Base-by-base conservation (phyloP, 2,797 vertebrate species). In the Paedocypris micromegethes region DNA sequence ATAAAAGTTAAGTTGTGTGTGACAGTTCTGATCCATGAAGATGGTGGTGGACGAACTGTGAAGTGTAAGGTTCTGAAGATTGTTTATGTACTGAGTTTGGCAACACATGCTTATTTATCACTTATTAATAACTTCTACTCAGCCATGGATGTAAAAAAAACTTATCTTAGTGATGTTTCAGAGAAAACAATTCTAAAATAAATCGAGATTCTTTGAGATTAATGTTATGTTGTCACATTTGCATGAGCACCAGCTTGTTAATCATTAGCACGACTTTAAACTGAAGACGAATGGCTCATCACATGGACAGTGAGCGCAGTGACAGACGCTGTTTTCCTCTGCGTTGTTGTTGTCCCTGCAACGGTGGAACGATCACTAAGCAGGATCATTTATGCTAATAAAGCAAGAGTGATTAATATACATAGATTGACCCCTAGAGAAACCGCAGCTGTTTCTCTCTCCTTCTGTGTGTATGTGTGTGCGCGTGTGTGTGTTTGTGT, bases 351-450 rank as follows among this genome's bases (percentile, higher is more conserved):
- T 88, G 87, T 89, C 85, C 81, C 85, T 88, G 84, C 83, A 77
- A 84, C 86, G 79, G 83, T 80, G 90, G 88, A 93, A 91, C 88
- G 91, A 93, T 93, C 92, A 93, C 89, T 92, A 91, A 90, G 90
- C 89, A 90, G 91, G 92, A 94, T 97, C 94, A 95, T 97, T 95
- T 96, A 95, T 97, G 95, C 90, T 97, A 98, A 98, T 96, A 91
- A 95, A 94, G 91, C 92, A 92, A 93, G 92, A 91, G 91, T 95
- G 95, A 99, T 98, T 98, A 93, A 92, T 92, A 94, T 90, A 91
- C 92, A 86, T 89, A 93, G 93, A 94, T 95, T 88, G 93, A 95
- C 93, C 93, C 92, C 92, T 92, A 91, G 90, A 92, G 93, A 93
- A 94, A 89, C 88, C 92, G 92, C 96, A 99, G 95, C 93, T 98